Evolutionary conservation across 2,888 invertebrate species (phyloP).

Genomic region (Calameuta pallipes): DNA sequence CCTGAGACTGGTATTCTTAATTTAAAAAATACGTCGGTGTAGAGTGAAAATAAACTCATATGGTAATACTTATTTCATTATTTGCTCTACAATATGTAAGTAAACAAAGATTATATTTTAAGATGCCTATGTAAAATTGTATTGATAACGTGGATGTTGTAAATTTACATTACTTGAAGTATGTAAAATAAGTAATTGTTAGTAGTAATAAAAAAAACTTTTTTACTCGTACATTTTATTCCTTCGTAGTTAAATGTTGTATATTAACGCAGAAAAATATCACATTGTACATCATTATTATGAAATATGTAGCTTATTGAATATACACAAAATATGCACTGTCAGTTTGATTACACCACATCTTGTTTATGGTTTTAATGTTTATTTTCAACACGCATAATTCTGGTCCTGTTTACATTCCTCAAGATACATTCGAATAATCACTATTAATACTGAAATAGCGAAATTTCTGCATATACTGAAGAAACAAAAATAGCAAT

Average conservation of each 20-base stretch:
- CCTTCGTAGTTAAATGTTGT: slow-evolving; percentile 28
- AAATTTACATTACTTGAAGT: slow-evolving; percentile 1
- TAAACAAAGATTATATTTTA: neutral
- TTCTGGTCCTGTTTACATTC: neutral
- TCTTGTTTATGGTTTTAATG: neutral
- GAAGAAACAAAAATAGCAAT: neutral
- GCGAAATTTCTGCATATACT: neutral
- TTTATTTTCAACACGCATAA: neutral
- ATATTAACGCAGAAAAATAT: slow-evolving; percentile 44
- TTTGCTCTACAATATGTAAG: neutral
- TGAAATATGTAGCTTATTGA: slow-evolving; percentile 1
- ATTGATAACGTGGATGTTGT: neutral
- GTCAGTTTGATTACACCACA: neutral
- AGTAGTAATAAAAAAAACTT: neutral
- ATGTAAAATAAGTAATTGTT: neutral
- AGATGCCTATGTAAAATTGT: neutral
- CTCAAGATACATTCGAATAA: neutral
- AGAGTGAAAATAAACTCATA: neutral
- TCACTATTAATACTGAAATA: slow-evolving; percentile 10
- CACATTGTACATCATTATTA: slow-evolving; percentile 38
- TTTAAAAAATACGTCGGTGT: neutral
- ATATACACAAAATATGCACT: neutral
- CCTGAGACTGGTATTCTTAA: neutral
- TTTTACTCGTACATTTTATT: slow-evolving; percentile 2
- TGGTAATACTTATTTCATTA: neutral